A percentile compares a stretch with the other conserved stretches of the same genome.
phyloP scores from a whole-genome alignment of 2,113 vertebrate genomes.

The Oreotrochilus melanogaster region DNA sequence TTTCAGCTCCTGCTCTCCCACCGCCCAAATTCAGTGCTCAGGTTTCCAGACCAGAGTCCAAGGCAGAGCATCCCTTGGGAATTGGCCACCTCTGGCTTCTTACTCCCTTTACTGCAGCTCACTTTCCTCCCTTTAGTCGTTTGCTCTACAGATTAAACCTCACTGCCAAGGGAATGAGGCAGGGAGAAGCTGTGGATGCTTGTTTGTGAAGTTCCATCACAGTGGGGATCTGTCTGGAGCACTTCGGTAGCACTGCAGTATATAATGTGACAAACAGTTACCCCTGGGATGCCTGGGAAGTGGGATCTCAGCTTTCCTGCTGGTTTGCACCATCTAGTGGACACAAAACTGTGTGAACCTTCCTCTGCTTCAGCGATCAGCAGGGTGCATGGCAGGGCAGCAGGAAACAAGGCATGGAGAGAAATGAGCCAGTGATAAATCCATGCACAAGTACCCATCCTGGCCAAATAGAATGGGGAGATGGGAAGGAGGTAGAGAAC shows the following conservation, averaged over 20 bases:
- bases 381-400: background rate
- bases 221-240: background rate
- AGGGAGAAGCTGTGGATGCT: background rate
- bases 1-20: background rate
- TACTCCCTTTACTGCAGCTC: background rate
- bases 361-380: background rate
- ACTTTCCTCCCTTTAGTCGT: background rate
- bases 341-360: background rate
- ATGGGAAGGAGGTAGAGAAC: background rate
- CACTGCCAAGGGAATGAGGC: background rate
- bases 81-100: background rate
- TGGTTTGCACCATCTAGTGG: constrained; percentile 49
- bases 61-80: background rate
- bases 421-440: background rate
- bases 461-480: background rate
- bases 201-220: background rate
- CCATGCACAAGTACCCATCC: background rate
- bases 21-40: background rate
- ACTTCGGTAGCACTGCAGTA: background rate
- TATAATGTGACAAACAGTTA: background rate
- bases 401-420: background rate
- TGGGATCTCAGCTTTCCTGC: background rate
- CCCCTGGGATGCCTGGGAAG: background rate
- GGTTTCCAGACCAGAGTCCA: background rate
- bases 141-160: background rate